Evolutionary conservation across 2,797 vertebrate genomes (phyloP), one percentile per base, ranked within the genome.

Genomic region (Borostomias antarcticus): DNA sequence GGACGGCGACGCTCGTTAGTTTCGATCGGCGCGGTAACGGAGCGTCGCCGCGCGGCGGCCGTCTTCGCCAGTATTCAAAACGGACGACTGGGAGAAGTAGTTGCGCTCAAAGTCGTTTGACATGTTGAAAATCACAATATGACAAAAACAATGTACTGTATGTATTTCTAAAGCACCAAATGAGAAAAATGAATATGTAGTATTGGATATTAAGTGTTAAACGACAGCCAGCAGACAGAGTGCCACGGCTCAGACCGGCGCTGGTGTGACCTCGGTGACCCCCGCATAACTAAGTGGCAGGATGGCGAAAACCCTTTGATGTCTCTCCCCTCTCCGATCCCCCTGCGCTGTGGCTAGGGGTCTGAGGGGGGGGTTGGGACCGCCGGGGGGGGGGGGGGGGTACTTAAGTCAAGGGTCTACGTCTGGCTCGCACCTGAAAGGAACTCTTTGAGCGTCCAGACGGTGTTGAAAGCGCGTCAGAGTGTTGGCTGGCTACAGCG

Each of bases 341-440:
- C 6, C 25, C 51, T 7, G 0, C 21, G 60, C 48, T 63, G 37
- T 45, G 62, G 64, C 23, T n/a, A 17, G 13, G 21, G 28, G 37
- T 21, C 6, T 26, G 37, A 23, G 43, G 32, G 21, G 13, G 32
- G 30, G 32, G 7, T 7, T 11, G 1, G 33, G 33, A 5, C 10
- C n/a, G 50, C 1, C 21, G 1, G 26, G 32, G 29, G n/a, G 11
- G 7, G 11, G 43, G 5, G 45, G 35, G 19, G 17, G 47, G 7
- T 37, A 37, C 35, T 48, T 19, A n/a, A 48, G 8, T 21, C 56
- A 30, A 19, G 10, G 1, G 30, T 33, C 30, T 35, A 3, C 2
- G 50, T n/a, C 23, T 10, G 30, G 53, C 51, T 48, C 25, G 40
- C 77, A 80, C 79, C 75, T 84, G 74, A 86, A 83, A 82, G 78